Base-by-base conservation (phyloP, 2,888 invertebrate species). In the Drosophila prolongata region DNA sequence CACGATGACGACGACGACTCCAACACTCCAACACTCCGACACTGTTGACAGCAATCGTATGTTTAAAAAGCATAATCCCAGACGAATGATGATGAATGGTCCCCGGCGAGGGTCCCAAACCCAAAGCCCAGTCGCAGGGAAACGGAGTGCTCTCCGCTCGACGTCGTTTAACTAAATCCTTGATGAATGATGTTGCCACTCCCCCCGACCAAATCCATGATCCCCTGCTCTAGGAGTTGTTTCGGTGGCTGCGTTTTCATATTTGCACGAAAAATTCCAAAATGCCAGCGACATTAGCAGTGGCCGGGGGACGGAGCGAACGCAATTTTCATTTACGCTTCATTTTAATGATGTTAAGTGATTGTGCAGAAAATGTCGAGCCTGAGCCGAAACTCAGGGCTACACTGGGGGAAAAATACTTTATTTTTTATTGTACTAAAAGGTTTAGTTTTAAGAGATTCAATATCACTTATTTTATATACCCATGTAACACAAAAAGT, bases 21-120 rank as follows among this genome's bases (percentile, higher is more conserved):
- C 30, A 8, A 38, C 59, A 82, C 78, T 77, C 75, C 74, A 67
- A 75, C 85, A 75, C 87, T 47, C 14, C 83, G 87, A 80, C 87
- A 80, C 77, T 79, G 85, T 83, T 86, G 87, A 89, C 90, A 89
- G 87, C 87, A 90, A 88, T 90, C 90, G 87, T 88, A 87, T 89
- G 90, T 89, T 90, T 85, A 86, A 89, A 89, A 84, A 87, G 83
- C 90, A 87, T 90, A 89, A 89, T 89, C 89, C 89, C 79, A 79
- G 88, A 87, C 88, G 88, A 89, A 89, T 89, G 90, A 89, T 89
- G 89, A 89, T 89, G 89, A 88, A 89, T 89, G 89, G 80, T 76
- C 72, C 72, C 56, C 35, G 53, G 59, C 66, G 53, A 47, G 46
- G 65, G 62, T 44, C 40, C 55, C 35, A 16, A 27, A 43, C 11